These are phyloP conservation scores for Lasiurus borealis DNA, from an alignment of 2,113 vertebrate genomes.

Conservation along the genomic window DNA sequence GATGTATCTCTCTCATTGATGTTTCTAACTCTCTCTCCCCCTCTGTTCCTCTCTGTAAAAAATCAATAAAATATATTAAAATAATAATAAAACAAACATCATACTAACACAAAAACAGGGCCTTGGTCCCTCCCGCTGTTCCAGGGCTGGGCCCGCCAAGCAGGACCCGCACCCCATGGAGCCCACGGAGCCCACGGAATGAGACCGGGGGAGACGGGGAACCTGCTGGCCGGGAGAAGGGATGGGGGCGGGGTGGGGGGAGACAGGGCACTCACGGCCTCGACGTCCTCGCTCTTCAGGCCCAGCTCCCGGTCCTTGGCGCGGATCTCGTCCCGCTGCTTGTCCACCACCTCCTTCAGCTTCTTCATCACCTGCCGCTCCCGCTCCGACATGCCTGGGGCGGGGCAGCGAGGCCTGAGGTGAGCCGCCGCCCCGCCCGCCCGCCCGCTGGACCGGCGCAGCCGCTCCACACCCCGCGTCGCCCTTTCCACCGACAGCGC, in stretches of 20 bases:
- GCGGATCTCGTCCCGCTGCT: constrained; percentile 94
- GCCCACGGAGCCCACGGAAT: neutral
- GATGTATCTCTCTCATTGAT: no score
- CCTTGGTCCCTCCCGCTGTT: rapidly evolving
- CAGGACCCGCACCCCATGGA: neutral
- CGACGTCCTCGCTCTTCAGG: constrained; percentile 93
- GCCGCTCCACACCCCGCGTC: no score
- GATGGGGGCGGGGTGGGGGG: rapidly evolving
- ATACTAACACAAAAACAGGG: no score
- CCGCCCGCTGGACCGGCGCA: rapidly evolving
- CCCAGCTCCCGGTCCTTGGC: constrained; percentile 93
- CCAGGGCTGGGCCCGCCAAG: neutral
- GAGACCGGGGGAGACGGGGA: neutral
- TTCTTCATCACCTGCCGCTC: constrained; percentile 93
- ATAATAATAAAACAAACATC: no score
- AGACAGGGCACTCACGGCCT: constrained; percentile 90
- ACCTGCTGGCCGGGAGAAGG: rapidly evolving
- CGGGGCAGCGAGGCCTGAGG: no score
- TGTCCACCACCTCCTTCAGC: constrained; percentile 93
- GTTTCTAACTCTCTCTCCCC: no score
- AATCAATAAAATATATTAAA: no score
- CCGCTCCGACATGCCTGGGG: constrained; percentile 92
- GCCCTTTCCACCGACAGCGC: neutral
- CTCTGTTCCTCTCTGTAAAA: no score
- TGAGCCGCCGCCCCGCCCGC: no score